phyloP scores from a whole-genome alignment of 53 echinoderm and acorn worm genomes.

The Antedon mediterranea region DNA sequence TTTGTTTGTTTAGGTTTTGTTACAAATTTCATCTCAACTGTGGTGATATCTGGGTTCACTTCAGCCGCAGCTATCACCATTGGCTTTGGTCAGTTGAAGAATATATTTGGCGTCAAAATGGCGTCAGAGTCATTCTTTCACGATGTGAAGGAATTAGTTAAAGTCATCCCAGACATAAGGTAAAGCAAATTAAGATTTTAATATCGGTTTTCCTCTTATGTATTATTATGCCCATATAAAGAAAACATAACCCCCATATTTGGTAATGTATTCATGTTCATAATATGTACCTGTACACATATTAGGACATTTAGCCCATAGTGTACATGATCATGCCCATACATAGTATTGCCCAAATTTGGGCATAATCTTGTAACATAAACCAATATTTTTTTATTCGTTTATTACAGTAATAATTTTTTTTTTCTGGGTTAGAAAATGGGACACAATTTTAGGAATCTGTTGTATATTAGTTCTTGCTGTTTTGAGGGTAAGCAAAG shows the following conservation, averaged over 20 bases:
- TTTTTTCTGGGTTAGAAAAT: constrained; percentile 30
- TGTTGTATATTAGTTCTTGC: constrained; percentile 42
- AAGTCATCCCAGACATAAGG: constrained; percentile 52
- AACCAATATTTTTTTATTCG: no score
- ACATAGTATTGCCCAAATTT: no score
- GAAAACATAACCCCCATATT: no score
- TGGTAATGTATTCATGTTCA: no score
- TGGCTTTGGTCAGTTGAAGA: constrained; percentile 79
- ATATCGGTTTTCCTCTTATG: no score
- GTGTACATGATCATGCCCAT: no score
- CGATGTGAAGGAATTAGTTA: constrained; percentile 39
- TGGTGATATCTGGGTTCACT: constrained; percentile 78
- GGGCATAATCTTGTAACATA: no score
- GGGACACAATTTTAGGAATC: constrained; percentile 49
- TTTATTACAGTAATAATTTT: no score
- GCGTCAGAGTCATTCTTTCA: constrained; percentile 40
- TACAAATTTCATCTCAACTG: constrained; percentile 66
- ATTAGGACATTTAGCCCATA: no score
- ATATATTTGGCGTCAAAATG: constrained; percentile 53
- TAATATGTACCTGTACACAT: no score
- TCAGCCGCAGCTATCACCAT: constrained; percentile 74
- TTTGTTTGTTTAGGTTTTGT: constrained; percentile 43
- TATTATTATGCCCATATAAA: no score
- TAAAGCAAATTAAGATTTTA: neutral
- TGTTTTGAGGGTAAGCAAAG: constrained; percentile 46